These are phyloP conservation scores for Ivindomyrus marchei DNA, from an alignment of 2,113 vertebrate species.

Conservation along the genomic window DNA sequence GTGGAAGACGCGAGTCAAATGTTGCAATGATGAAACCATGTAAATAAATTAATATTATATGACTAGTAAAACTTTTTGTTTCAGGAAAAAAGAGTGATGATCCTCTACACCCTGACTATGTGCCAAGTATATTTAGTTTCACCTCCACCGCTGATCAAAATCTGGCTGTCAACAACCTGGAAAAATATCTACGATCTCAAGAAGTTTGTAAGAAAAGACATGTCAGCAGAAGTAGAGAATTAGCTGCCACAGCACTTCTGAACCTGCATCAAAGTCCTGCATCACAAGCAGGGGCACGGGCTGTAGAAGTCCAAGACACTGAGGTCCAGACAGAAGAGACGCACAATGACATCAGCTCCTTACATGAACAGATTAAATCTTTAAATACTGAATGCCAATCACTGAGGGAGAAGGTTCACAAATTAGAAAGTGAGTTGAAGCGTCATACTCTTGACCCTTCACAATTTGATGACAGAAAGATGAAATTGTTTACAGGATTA, in stretches of 20 bases:
- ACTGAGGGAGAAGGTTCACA: slow-evolving; percentile 25
- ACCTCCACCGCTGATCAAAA: slow-evolving; percentile 22
- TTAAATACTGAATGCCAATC: slow-evolving; percentile 16
- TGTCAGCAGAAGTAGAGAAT: slow-evolving; percentile 13
- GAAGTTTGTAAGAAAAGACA: slow-evolving; percentile 23
- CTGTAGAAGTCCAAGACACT: slow-evolving; percentile 11
- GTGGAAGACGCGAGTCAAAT: not conserved
- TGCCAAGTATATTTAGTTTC: slow-evolving; percentile 31
- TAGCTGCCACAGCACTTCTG: slow-evolving; percentile 20
- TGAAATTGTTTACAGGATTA: slow-evolving; percentile 23
- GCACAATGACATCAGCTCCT: slow-evolving; percentile 14
- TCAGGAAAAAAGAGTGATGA: slow-evolving; percentile 31
- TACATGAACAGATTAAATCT: slow-evolving; percentile 22
- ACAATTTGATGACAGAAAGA: slow-evolving; percentile 31
- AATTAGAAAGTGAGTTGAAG: slow-evolving; percentile 14
- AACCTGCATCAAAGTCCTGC: slow-evolving; percentile 9
- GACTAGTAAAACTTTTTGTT: slow-evolving; percentile 14
- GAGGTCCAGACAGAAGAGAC: slow-evolving; percentile 30
- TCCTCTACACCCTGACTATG: slow-evolving; percentile 29
- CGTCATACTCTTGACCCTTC: slow-evolving; percentile 25
- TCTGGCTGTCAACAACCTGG: slow-evolving; percentile 20
- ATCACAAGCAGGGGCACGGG: not conserved
- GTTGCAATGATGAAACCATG: not conserved
- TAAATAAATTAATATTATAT: slow-evolving; percentile 1
- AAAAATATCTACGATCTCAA: slow-evolving; percentile 20